Conservation (phyloP, 1,140 invertebrate genomes). For the Diuraphis noxia region DNA sequence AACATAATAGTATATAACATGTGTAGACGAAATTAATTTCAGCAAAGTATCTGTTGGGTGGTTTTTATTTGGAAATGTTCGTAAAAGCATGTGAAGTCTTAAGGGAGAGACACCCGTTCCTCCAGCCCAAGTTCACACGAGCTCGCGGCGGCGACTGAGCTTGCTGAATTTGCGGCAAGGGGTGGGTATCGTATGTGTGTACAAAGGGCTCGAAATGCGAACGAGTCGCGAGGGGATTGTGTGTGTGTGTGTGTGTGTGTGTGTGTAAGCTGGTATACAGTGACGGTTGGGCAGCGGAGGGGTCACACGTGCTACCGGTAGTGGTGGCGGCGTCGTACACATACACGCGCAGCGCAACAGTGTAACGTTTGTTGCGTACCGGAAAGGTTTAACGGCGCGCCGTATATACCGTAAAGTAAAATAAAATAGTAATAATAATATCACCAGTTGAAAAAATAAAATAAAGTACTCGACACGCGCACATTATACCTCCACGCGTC, state of each 20-base stretch:
- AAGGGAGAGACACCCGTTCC: neutral
- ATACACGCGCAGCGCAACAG: conserved; percentile 48
- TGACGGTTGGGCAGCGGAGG: neutral
- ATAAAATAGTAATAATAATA: neutral
- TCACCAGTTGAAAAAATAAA: conserved; percentile 1
- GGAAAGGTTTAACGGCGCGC: conserved; percentile 41
- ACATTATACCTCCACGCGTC: neutral
- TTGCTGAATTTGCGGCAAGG: neutral
- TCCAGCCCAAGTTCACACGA: neutral
- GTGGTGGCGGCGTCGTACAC: conserved; percentile 25
- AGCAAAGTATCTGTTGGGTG: conserved; percentile 13
- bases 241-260: neutral
- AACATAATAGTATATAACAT: neutral
- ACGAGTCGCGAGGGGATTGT: conserved; percentile 1
- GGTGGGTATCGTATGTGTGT: neutral
- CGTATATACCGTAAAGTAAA: neutral
- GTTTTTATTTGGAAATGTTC: conserved; percentile 1
- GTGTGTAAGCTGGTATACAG: neutral
- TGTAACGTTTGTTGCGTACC: conserved; percentile 50
- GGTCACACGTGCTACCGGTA: conserved; percentile 23
- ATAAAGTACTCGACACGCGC: neutral
- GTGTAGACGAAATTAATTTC: conserved; percentile 19
- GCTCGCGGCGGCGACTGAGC: neutral
- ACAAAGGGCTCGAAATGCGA: neutral
- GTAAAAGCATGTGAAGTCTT: neutral